Evolutionary conservation across 2,113 vertebrate species (phyloP).

Genomic region (Gymnocephalus cernua): DNA sequence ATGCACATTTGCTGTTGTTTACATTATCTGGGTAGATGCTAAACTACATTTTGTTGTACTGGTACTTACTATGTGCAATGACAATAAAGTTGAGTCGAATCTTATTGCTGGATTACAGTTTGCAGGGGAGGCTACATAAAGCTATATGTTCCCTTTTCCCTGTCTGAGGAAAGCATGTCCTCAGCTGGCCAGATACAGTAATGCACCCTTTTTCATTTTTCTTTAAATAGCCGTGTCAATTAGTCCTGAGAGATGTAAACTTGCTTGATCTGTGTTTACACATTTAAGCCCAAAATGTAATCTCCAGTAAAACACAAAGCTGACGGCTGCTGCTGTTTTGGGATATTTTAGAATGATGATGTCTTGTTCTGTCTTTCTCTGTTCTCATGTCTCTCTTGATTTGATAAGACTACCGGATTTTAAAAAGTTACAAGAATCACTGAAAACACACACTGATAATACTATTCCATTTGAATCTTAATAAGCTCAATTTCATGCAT

Average conservation of each 20-base stretch:
- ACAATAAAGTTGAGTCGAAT: conserved; percentile 11
- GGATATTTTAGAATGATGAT: background rate
- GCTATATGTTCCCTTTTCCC: conserved; percentile 24
- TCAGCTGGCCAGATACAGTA: conserved; percentile 78
- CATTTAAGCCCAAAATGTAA: background rate
- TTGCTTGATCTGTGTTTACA: background rate
- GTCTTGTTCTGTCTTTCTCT: background rate
- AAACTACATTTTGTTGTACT: conserved; percentile 13
- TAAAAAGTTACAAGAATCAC: background rate
- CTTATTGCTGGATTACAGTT: conserved; percentile 11
- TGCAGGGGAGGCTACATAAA: conserved; percentile 18
- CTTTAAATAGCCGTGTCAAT: conserved; percentile 16
- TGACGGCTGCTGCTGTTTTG: background rate
- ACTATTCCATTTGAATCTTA: background rate
- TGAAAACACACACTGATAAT: background rate
- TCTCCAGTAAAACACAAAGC: background rate
- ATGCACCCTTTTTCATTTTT: conserved; percentile 47
- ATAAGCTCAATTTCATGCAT: background rate
- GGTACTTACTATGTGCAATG: background rate
- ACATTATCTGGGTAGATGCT: background rate
- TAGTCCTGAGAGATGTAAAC: conserved; percentile 7
- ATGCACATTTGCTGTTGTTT: background rate
- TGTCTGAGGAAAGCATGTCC: conserved; percentile 81
- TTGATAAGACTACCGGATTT: background rate
- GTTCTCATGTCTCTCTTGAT: background rate